These are phyloP conservation scores for Callyntrura sp. DNA, from an alignment of 2,888 invertebrate species.

Conservation along the genomic window DNA sequence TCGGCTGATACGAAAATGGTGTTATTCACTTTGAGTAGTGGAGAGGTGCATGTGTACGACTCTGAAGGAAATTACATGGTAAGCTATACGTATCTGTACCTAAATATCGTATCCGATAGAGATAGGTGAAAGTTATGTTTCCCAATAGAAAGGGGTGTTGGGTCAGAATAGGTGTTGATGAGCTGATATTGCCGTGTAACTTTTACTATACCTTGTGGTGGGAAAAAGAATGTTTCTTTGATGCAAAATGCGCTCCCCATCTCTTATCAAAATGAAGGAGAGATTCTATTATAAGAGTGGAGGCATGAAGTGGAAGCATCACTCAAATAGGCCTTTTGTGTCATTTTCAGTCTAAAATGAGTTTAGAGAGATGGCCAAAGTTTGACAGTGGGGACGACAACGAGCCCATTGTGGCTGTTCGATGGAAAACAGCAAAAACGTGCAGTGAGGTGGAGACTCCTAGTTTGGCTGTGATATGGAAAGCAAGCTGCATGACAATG, in stretches of 20 bases:
- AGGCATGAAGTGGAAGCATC: too few species aligned
- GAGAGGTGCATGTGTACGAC: slow-evolving; percentile 98
- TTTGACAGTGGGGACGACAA: slow-evolving; percentile 76
- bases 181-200: too few species aligned
- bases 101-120: too few species aligned
- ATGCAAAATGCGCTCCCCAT: too few species aligned
- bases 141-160: neutral
- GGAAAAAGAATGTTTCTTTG: too few species aligned
- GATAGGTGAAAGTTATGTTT: too few species aligned
- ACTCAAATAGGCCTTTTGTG: too few species aligned
- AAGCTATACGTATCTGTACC: too few species aligned
- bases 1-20: slow-evolving; percentile 97
- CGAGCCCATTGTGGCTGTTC: slow-evolving; percentile 82
- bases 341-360: slow-evolving; percentile 88
- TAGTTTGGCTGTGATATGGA: slow-evolving; percentile 82
- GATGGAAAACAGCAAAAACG: slow-evolving; percentile 80
- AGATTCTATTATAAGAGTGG: too few species aligned
- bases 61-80: slow-evolving; percentile 91
- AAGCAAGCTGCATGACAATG: slow-evolving; percentile 77
- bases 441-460: slow-evolving; percentile 77
- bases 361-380: slow-evolving; percentile 72
- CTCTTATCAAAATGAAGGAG: neutral
- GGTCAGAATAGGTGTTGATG: neutral
- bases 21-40: slow-evolving; percentile 95
- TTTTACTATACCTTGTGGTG: too few species aligned